Base-by-base conservation (phyloP, 2,888 invertebrate genomes). In the Acanthopleura granulata region DNA sequence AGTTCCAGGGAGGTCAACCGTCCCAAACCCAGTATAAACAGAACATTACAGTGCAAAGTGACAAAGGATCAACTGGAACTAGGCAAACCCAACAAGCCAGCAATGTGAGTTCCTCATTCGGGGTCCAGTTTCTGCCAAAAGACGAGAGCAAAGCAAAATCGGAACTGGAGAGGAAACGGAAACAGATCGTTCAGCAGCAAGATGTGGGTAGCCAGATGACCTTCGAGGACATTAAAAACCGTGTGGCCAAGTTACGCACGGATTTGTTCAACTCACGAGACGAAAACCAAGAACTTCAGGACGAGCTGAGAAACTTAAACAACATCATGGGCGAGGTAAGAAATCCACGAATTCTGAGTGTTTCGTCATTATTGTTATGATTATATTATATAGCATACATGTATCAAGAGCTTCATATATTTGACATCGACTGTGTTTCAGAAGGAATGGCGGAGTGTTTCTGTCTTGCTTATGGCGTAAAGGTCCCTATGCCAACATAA, bases 261-360 rank as follows among this genome's bases (percentile, higher is more conserved):
- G 66, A 66, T 27, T 25, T 66, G 22, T 66, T 27, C 29, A 27
- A 22, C 25, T 22, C 66, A 66, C 18, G 29, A 66, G 66, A 66
- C 66, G 66, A 66, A 27, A 66, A 66, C 29, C 66, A 66, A 27
- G 66, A 66, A 27, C 16, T 66, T 6, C 66, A 27, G 6, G 66
- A 66, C 22, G 66, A 66, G 29, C 1, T 66, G 25, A 66, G 66
- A 25, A 66, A 66, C 22, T 27, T 66, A 6, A 66, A 66, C 29
- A 66, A 22, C 16, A 66, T 66, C 16, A 18, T 66, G 22, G 25
- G 66, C 29, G 66, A 66, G 66, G 66, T 57, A 57, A 57, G 57
- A 40, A 40, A 40, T 40, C 40, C 40, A 40, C 9, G 40, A 6
- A 40, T 40, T 40, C 40, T 40, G 40, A 40, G 40, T 40, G 40